Evolutionary conservation across 2,888 invertebrate genomes (phyloP), one percentile per base, ranked within the genome.

Genomic region (Pseudococcus viburni): DNA sequence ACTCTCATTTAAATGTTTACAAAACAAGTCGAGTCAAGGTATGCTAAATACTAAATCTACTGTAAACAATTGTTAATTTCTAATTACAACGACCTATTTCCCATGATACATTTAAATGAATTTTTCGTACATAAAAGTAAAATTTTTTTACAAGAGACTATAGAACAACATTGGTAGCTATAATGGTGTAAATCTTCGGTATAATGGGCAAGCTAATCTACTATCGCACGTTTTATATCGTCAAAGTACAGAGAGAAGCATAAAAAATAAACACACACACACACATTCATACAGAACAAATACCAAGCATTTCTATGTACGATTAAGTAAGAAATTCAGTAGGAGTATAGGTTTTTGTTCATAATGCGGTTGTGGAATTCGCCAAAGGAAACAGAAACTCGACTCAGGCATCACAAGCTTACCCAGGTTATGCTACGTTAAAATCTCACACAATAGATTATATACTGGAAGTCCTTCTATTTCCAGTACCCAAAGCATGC

Each of bases 381-480:
- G 68, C 68, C 68, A 73, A 73, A 73, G 68, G 68, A 73, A 73
- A 73, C 33, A 33, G 33, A 73, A 73, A 73, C 68, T 73, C 1
- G 68, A 73, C 22, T 73, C 26, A 64, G 55, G 5, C 11, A 17
- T 51, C 51, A 51, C 6, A 19, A 9, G 19, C 9, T 15, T 55
- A 59, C 6, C 9, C 1, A n/a, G 7, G 19, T 11, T 59, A 73
- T 33, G 33, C 19, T 64, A 64, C 6, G 64, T 64, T 64, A 22
- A 64, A 64, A 33, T 64, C 64, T 64, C 64, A 22, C 64, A 64
- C 64, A 33, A 73, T 73, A 73, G 26, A 26, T 26, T 12, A 15
- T 73, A 73, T 33, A 73, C 68, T 73, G 68, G 68, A 73, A 73
- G 68, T 73, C 68, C 68, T 73, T 73, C 68, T 73, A 33, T 19